Conservation (phyloP, 2,113 vertebrate genomes). For the Chloropsis hardwickii region DNA sequence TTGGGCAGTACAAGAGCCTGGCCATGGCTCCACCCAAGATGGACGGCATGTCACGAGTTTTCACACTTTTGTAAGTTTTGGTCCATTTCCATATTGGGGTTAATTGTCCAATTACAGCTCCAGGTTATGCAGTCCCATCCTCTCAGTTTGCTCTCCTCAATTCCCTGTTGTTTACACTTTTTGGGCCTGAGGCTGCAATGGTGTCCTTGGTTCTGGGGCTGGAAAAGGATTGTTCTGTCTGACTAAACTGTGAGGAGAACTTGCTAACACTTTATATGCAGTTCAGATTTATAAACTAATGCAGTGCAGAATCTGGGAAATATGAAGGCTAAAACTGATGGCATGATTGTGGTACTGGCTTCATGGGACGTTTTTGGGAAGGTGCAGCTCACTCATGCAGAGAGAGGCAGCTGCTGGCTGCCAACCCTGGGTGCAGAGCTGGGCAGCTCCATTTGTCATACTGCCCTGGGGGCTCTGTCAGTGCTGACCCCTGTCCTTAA, state of each 20-base stretch:
- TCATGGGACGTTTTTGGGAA: not conserved
- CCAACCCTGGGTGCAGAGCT: not conserved
- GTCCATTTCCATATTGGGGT: not conserved
- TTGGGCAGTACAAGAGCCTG: not conserved
- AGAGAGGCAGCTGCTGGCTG: not conserved
- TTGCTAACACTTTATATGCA: not conserved
- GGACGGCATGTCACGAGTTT: not conserved
- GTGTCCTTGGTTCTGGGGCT: not conserved
- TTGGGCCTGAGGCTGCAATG: not conserved
- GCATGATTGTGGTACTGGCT: not conserved
- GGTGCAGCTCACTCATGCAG: not conserved
- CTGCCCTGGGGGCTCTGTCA: not conserved
- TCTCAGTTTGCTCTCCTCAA: not conserved
- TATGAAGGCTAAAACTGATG: too few species aligned
- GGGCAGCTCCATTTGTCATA: rapidly evolving
- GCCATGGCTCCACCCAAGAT: not conserved
- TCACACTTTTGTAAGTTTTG: not conserved
- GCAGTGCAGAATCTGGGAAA: not conserved
- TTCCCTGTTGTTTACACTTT: not conserved
- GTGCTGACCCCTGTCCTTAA: not conserved
- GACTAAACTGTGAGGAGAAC: not conserved
- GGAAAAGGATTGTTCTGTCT: not conserved
- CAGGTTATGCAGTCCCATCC: not conserved
- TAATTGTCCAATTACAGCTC: not conserved
- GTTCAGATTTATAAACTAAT: not conserved